Evolutionary conservation across 64 coral and sea anemone species (phyloP).

Genomic region (Acropora tenuis): DNA sequence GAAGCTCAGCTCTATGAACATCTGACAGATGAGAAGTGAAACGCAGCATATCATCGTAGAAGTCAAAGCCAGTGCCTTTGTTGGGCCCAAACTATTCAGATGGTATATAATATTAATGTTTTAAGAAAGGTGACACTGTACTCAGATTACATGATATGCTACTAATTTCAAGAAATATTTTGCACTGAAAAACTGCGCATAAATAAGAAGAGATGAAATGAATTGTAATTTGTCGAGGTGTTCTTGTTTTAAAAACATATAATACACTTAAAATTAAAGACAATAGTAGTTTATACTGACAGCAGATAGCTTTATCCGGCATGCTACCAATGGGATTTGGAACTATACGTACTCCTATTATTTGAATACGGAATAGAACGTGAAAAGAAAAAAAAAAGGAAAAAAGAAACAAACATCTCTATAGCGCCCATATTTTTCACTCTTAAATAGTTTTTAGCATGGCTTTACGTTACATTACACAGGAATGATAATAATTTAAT

Average conservation of each 20-base stretch:
- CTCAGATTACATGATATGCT: constrained; percentile 42
- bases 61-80: constrained; percentile 57
- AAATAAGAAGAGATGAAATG: background rate
- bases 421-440: background rate
- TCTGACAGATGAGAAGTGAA: constrained; percentile 53
- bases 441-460: background rate
- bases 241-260: background rate
- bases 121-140: constrained; percentile 73
- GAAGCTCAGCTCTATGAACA: constrained; percentile 64
- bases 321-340: background rate
- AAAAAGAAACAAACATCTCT: background rate
- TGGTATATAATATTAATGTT: constrained; percentile 47
- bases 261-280: too few relatives aligned
- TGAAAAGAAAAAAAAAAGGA: background rate
- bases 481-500: background rate
- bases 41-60: constrained; percentile 49
- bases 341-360: background rate
- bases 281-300: background rate
- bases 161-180: background rate
- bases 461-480: background rate
- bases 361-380: background rate
- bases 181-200: background rate
- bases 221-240: background rate
- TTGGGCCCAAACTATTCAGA: constrained; percentile 47
- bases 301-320: background rate